These are phyloP conservation scores for Panagrolaimus sp. DNA, from an alignment of 1,140 invertebrate species.

Conservation along the genomic window DNA sequence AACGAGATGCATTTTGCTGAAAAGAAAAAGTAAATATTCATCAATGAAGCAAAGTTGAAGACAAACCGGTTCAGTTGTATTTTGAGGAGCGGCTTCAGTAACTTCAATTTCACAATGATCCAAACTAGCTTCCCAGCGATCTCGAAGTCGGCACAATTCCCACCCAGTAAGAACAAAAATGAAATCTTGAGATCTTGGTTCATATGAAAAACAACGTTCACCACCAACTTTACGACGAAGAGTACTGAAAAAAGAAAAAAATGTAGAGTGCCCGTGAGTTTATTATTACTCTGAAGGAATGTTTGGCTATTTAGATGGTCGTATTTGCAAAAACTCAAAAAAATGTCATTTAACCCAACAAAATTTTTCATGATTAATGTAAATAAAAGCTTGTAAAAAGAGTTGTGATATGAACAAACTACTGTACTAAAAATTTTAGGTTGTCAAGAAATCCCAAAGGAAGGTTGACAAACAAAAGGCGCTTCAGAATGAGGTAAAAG, in stretches of 20 bases:
- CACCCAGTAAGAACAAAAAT: constrained; percentile 10
- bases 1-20: background rate
- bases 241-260: constrained; percentile 3
- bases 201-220: background rate
- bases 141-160: constrained; percentile 4
- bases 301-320: no score
- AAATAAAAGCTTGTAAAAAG: no score
- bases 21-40: background rate
- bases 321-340: no score
- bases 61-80: background rate
- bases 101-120: background rate
- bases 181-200: background rate
- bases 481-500: no score
- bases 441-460: no score
- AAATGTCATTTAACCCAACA: no score
- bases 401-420: no score
- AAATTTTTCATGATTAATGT: no score
- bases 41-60: background rate
- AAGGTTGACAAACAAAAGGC: no score
- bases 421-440: no score
- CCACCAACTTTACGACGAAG: background rate
- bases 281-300: no score
- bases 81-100: background rate
- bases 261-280: no score
- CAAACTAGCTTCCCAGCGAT: background rate